Conservation (phyloP, 2,797 vertebrate genomes). For the Chaenodraco wilsoni region DNA sequence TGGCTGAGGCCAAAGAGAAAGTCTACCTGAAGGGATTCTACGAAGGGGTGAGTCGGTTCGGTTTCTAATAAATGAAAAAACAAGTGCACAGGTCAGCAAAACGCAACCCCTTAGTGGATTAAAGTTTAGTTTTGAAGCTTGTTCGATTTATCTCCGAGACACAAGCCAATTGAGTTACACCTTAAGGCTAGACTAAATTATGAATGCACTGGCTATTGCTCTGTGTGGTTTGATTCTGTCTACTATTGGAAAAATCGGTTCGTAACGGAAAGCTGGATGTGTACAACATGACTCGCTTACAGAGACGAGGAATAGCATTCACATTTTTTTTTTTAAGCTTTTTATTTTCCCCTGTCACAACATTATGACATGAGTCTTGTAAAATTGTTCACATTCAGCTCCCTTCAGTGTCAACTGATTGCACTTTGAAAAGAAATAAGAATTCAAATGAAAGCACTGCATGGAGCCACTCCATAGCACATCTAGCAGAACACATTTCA, state of each 20-base stretch:
- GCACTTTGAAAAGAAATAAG: neutral
- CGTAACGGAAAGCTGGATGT: neutral
- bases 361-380: neutral
- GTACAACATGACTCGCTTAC: neutral
- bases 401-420: neutral
- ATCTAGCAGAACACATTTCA: neutral
- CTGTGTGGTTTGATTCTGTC: constrained; percentile 19
- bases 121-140: constrained; percentile 24
- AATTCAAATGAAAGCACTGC: neutral
- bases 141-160: constrained; percentile 23
- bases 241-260: neutral
- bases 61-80: neutral
- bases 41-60: constrained; percentile 90
- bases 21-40: constrained; percentile 97
- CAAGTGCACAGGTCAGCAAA: constrained; percentile 22
- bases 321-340: neutral
- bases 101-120: constrained; percentile 5
- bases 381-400: neutral
- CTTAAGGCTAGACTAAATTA: constrained; percentile 38
- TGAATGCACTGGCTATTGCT: constrained; percentile 23
- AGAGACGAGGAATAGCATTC: neutral
- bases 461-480: neutral
- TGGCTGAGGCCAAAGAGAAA: constrained; percentile 94
- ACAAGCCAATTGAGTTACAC: constrained; percentile 23
- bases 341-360: neutral